phyloP scores from a whole-genome alignment of 2,888 invertebrate species.

The Cataglyphis albicans region DNA sequence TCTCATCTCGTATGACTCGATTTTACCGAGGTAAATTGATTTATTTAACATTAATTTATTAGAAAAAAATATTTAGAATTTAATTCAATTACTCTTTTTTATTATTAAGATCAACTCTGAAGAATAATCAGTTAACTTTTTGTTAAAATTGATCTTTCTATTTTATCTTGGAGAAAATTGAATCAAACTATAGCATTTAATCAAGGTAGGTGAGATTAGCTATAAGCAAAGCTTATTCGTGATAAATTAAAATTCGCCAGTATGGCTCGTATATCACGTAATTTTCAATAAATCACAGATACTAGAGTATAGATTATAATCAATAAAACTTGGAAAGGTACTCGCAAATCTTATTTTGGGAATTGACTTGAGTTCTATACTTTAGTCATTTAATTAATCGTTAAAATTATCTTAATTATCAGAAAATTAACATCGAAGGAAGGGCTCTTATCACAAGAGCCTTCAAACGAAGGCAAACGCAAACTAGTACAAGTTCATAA shows the following conservation, averaged over 20 bases:
- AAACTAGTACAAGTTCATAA: conserved; percentile 35
- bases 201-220: neutral
- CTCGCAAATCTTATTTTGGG: conserved; percentile 1
- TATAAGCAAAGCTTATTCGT: conserved; percentile 23
- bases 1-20: neutral
- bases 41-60: conserved; percentile 8
- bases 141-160: conserved; percentile 15
- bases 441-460: conserved; percentile 9
- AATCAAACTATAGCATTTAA: neutral
- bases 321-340: neutral
- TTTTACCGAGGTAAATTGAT: neutral
- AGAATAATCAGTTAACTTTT: neutral
- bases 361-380: neutral
- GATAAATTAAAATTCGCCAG: neutral
- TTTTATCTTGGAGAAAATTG: neutral
- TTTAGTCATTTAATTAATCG: conserved; percentile 12
- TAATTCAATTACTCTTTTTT: neutral
- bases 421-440: conserved; percentile 14
- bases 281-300: conserved; percentile 4
- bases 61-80: conserved; percentile 14
- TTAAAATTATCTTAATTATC: conserved; percentile 30
- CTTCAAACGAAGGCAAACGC: conserved; percentile 24
- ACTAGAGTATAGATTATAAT: neutral
- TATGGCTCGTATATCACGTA: conserved; percentile 1
- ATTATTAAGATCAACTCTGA: conserved; percentile 1